These are phyloP conservation scores for Novumbra hubbsi DNA, from an alignment of 2,797 vertebrate genomes.

Conservation along the genomic window DNA sequence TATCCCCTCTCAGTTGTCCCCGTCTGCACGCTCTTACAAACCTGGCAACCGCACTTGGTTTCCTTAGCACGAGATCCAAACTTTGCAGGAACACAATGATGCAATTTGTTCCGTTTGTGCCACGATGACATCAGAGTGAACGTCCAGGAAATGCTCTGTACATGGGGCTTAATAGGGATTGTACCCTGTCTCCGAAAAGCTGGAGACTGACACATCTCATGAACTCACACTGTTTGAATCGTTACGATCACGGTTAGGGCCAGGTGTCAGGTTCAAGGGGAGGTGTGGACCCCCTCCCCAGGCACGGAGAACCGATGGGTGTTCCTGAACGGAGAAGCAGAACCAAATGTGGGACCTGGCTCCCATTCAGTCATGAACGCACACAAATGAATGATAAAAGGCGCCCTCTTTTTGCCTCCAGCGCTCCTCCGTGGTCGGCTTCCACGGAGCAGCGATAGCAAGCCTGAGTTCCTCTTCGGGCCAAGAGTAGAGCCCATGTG, in stretches of 20 bases:
- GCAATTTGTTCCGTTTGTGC: slow-evolving; percentile 19
- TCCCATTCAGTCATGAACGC: slow-evolving; percentile 22
- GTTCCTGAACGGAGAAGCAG: not conserved
- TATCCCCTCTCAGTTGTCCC: slow-evolving; percentile 2
- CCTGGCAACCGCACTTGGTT: slow-evolving; percentile 23
- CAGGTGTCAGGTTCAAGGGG: too few relatives aligned
- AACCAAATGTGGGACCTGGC: slow-evolving; percentile 26
- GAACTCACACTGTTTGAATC: not conserved
- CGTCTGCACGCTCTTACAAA: slow-evolving; percentile 8
- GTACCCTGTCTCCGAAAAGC: not conserved
- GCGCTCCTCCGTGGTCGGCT: not conserved
- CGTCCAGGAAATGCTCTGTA: slow-evolving; percentile 1
- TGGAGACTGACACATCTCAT: not conserved
- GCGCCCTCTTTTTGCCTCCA: not conserved
- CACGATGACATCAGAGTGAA: slow-evolving; percentile 18
- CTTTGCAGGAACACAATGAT: slow-evolving; percentile 14
- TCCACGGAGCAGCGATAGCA: slow-evolving; percentile 10
- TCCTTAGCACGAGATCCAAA: not conserved
- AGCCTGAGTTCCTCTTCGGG: not conserved
- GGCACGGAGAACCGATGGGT: too few relatives aligned
- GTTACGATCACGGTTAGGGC: too few relatives aligned
- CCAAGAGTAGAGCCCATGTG: slow-evolving; percentile 15
- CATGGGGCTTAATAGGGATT: not conserved
- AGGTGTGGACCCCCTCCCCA: too few relatives aligned
- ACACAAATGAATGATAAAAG: slow-evolving; percentile 25